These are phyloP conservation scores for Acipenser oxyrinchus DNA, from an alignment of 2,797 vertebrate genomes.

Conservation along the genomic window DNA sequence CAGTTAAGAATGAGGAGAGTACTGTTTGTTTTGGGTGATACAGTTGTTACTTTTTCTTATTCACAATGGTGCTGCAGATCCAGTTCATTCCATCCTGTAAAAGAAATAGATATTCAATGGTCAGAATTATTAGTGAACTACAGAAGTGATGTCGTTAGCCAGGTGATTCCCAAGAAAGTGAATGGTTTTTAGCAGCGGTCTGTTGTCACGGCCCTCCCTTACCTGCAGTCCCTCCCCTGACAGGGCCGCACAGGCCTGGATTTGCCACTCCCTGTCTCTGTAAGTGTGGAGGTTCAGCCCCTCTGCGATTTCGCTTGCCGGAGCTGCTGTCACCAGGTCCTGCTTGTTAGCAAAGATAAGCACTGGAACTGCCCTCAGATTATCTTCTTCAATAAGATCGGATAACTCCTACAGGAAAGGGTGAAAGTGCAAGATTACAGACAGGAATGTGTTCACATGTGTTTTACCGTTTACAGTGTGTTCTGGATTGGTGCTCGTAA, in stretches of 20 bases:
- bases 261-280: conserved; percentile 80
- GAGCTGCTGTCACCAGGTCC: conserved; percentile 71
- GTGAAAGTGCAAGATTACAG: background rate
- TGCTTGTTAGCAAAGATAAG: conserved; percentile 88
- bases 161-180: background rate
- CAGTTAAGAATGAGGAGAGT: no score
- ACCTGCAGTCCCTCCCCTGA: conserved; percentile 84
- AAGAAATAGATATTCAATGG: background rate
- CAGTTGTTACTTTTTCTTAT: conserved; percentile 58
- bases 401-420: conserved; percentile 65
- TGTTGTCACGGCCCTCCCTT: conserved; percentile 15
- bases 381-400: conserved; percentile 71
- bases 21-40: no score
- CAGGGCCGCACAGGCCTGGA: conserved; percentile 81
- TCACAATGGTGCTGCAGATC: conserved; percentile 73
- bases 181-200: background rate
- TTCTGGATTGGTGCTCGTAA: background rate
- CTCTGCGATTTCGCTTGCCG: conserved; percentile 72
- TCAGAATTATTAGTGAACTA: background rate
- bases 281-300: conserved; percentile 80
- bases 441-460: background rate
- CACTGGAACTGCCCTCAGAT: conserved; percentile 67
- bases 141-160: background rate
- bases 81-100: conserved; percentile 73
- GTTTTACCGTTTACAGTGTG: conserved; percentile 1